Evolutionary conservation across 2,113 vertebrate genomes (phyloP).

Genomic region (Tretioscincus oriximinensis): DNA sequence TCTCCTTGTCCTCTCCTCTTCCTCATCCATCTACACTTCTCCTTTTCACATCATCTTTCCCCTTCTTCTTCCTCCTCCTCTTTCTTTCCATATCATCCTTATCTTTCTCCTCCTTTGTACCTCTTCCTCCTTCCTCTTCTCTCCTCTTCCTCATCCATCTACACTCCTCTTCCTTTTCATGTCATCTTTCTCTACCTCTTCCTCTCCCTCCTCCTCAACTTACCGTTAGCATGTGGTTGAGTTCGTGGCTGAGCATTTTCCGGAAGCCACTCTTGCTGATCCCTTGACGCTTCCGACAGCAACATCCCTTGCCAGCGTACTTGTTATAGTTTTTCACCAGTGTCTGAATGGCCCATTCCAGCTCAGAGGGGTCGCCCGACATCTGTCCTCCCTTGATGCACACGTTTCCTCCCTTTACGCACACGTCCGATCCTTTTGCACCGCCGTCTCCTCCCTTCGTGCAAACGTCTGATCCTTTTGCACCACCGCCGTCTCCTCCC

Average conservation of each 20-base stretch:
- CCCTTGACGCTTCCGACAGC: conserved; percentile 66
- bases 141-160: too few relatives aligned
- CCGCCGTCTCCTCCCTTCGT: background rate
- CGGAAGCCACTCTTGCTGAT: conserved; percentile 78
- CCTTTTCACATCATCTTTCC: too few relatives aligned
- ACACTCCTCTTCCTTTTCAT: too few relatives aligned
- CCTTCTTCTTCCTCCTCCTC: too few relatives aligned
- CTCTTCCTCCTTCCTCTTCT: too few relatives aligned
- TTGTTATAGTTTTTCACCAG: conserved; percentile 78
- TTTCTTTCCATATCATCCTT: too few relatives aligned
- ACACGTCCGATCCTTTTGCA: too few relatives aligned
- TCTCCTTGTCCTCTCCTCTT: too few relatives aligned
- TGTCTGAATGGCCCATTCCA: conserved; percentile 75
- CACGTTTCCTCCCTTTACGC: background rate
- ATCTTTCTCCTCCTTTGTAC: too few relatives aligned
- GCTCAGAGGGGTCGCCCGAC: conserved; percentile 60
- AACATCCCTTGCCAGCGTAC: conserved; percentile 69
- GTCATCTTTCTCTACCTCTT: too few relatives aligned
- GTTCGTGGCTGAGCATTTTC: conserved; percentile 75
- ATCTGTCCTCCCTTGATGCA: conserved; percentile 32
- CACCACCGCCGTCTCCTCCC: background rate
- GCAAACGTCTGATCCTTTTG: too few relatives aligned
- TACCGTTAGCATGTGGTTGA: conserved; percentile 80
- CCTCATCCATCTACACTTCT: too few relatives aligned
- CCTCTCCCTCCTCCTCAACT: fast-evolving